phyloP scores from a whole-genome alignment of 2,888 invertebrate genomes.

The Dorcus hopei region DNA sequence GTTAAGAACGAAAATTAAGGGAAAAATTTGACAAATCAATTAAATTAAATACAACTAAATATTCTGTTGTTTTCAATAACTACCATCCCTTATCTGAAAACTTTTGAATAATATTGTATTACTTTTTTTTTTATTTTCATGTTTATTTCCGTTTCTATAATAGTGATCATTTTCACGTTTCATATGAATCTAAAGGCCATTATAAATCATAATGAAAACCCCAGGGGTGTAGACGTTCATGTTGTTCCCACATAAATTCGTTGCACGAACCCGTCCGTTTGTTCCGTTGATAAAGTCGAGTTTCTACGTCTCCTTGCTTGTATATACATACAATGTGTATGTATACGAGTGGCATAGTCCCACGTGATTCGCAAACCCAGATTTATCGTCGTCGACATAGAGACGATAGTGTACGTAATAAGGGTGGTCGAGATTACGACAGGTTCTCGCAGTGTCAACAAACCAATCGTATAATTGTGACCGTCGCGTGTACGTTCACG shows the following conservation, averaged over 20 bases:
- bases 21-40: too few relatives aligned
- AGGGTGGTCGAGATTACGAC: too few relatives aligned
- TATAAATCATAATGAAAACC: background rate
- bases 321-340: background rate
- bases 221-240: background rate
- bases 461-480: conserved; percentile 20
- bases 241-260: conserved; percentile 3
- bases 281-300: conserved; percentile 3
- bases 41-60: too few relatives aligned
- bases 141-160: too few relatives aligned
- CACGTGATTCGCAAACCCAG: background rate
- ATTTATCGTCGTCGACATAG: background rate
- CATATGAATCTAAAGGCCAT: background rate
- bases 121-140: too few relatives aligned
- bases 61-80: too few relatives aligned
- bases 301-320: background rate
- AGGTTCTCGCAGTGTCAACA: conserved; percentile 14
- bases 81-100: too few relatives aligned
- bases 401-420: too few relatives aligned
- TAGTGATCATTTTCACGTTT: too few relatives aligned
- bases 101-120: too few relatives aligned
- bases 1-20: too few relatives aligned
- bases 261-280: conserved; percentile 1
- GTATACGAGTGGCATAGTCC: background rate
- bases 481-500: conserved; percentile 20